Conservation (phyloP, 1,140 invertebrate species). For the Sweltsa coloradensis region DNA sequence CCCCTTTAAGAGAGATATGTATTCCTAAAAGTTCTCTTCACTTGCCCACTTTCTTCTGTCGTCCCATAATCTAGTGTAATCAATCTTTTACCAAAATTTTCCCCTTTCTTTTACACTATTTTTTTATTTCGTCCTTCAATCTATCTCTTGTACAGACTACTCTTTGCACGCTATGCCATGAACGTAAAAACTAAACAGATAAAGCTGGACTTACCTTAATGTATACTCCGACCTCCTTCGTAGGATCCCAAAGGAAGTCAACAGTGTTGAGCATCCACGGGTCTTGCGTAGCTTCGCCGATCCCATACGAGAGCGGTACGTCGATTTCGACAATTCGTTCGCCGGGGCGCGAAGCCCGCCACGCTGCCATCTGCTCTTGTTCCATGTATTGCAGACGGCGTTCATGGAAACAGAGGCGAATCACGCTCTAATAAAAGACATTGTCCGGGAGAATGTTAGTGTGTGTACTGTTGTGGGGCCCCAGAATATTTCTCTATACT, state of each 20-base stretch:
- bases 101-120: neutral
- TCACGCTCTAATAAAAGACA: conserved; percentile 55
- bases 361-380: conserved; percentile 80
- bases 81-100: too few species aligned
- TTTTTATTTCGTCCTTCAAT: conserved; percentile 1
- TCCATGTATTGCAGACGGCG: conserved; percentile 91
- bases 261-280: conserved; percentile 62
- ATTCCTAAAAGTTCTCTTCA: too few species aligned
- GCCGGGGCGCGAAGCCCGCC: conserved; percentile 75
- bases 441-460: too few species aligned
- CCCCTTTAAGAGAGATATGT: too few species aligned
- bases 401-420: conserved; percentile 92
- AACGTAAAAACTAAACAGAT: neutral
- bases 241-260: conserved; percentile 90
- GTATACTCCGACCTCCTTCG: conserved; percentile 89
- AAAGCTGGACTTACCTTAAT: conserved; percentile 52
- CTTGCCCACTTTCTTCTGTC: too few species aligned
- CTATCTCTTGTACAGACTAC: too few species aligned
- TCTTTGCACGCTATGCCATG: too few species aligned
- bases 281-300: conserved; percentile 70
- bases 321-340: conserved; percentile 89
- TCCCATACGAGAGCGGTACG: conserved; percentile 84
- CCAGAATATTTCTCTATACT: too few species aligned
- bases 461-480: too few species aligned
- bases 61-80: conserved; percentile 3